Percentiles rank a stretch among this genome's conserved stretches.
phyloP scores from a whole-genome alignment of 2,888 invertebrate genomes.

The Amphiduros pacificus region DNA sequence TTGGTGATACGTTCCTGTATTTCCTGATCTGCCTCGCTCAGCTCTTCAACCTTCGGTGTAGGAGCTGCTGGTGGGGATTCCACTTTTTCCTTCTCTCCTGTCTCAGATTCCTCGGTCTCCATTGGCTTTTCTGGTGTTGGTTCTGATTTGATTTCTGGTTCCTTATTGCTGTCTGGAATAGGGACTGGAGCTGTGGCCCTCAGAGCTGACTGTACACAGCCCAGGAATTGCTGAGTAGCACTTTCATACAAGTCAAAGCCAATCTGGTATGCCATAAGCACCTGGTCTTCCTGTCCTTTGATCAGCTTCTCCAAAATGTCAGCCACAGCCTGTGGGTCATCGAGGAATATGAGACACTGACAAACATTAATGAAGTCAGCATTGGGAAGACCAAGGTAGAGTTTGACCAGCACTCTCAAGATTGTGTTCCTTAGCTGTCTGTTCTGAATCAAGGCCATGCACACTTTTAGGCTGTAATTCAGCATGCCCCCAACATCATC shows the following conservation, averaged over 20 bases:
- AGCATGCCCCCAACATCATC: conserved; percentile 90
- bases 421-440: conserved; percentile 84
- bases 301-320: conserved; percentile 88
- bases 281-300: conserved; percentile 55
- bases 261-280: conserved; percentile 96
- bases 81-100: not conserved
- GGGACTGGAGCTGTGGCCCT: conserved; percentile 50
- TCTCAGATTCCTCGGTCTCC: conserved; percentile 5
- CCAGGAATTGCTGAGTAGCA: conserved; percentile 95
- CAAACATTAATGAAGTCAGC: conserved; percentile 99
- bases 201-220: conserved; percentile 59
- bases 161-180: conserved; percentile 28
- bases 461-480: conserved; percentile 86
- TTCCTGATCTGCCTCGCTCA: conserved; percentile 79
- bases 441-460: conserved; percentile 94
- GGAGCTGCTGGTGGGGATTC: conserved; percentile 1
- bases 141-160: conserved; percentile 23
- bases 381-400: conserved; percentile 84
- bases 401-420: conserved; percentile 81
- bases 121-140: conserved; percentile 1
- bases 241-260: conserved; percentile 99
- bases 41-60: conserved; percentile 14
- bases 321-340: conserved; percentile 90
- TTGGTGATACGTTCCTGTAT: conserved; percentile 85
- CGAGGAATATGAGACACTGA: conserved; percentile 89